phyloP scores from a whole-genome alignment of 1,140 invertebrate species.

The Leptestheria dahalacensis region DNA sequence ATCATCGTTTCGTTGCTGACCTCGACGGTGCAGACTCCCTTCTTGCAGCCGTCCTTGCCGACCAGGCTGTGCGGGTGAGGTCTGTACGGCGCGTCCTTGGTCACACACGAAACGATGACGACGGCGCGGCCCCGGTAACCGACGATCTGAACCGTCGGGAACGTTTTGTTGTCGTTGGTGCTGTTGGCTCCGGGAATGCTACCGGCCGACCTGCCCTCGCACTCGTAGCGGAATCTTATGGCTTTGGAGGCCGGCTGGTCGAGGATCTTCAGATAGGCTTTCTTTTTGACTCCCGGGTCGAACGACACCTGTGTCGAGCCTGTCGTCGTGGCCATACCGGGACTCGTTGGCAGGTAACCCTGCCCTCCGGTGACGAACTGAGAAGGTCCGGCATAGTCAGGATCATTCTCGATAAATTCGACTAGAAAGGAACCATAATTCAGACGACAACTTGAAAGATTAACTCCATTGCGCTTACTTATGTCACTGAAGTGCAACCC shows the following conservation, averaged over 20 bases:
- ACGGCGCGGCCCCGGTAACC: conserved; percentile 67
- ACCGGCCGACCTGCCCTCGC: conserved; percentile 89
- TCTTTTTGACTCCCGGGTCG: conserved; percentile 13
- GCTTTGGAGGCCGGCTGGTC: conserved; percentile 87
- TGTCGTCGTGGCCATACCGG: neutral
- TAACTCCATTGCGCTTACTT: neutral
- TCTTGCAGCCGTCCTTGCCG: conserved; percentile 78
- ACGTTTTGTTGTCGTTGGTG: conserved; percentile 80
- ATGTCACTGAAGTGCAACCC: conserved; percentile 5
- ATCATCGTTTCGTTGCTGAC: conserved; percentile 58
- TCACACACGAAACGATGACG: conserved; percentile 88
- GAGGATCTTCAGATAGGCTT: conserved; percentile 57
- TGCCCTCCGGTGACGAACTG: neutral
- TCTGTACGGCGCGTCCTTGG: conserved; percentile 69
- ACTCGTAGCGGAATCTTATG: conserved; percentile 85
- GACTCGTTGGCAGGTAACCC: neutral
- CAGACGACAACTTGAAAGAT: neutral
- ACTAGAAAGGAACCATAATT: neutral
- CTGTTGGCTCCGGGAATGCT: conserved; percentile 81
- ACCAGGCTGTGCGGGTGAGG: conserved; percentile 93
- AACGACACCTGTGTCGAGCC: neutral
- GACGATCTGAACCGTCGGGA: conserved; percentile 74
- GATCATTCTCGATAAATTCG: neutral
- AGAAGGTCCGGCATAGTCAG: neutral
- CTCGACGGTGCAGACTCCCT: conserved; percentile 78